Evolutionary conservation across 1,140 invertebrate species (phyloP), one percentile per base, ranked within the genome.

Genomic region (Drosophila eugracilis): DNA sequence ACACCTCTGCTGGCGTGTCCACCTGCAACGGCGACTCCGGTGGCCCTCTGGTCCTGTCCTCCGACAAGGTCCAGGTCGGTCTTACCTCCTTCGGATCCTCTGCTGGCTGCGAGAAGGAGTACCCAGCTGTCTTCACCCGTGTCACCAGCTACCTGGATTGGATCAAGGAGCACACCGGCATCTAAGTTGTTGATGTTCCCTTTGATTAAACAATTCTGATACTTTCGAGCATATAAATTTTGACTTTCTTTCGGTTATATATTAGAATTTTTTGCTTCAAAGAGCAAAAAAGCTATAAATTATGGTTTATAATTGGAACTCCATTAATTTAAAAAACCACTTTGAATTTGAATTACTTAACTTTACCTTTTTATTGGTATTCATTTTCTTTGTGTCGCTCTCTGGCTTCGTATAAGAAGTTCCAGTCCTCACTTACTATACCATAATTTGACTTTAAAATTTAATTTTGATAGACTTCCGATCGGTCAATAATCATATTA

Each of bases 101-200:
- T n/a, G 59, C 81, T 12, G 93, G 93, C 9, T 94, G 94, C 75
- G 91, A 92, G 62, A 74, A 81, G 21, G 91, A 92, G 22, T 91
- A 78, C 45, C 93, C 93, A 21, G 90, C 91, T 52, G 93, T 91
- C 5, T 94, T 92, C 77, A 93, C 93, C 9, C 92, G 93, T 67
- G 81, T 93, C 17, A 93, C 93, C 44, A 91, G 78, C 59, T 94
- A 92, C 91, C 76, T 93, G 24, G 76, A 89, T 47, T 94, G 94
- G 94, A 93, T 94, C 47, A 50, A 85, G 55, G 49, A 57, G 0
- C 72, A 90, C 24, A 89, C 90, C 44, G 90, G 79, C 58, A 69
- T 91, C 71, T 50, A 36, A 86, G 12, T 34, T 4, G 10, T 9
- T 47, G 22, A 28, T 32, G 4, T 5, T 21, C 5, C 4, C 14